Percentiles rank a stretch among this genome's conserved stretches.
phyloP scores from a whole-genome alignment of 2,113 vertebrate species.

The western clawed frog (Xenopus tropicalis) region UCB_Xtro_10.0 CM004448.2:100947001-100947500 shows the following conservation, averaged over 20 bases:
- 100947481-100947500: constrained; percentile 67
- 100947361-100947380: constrained; percentile 48
- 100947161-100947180: no score
- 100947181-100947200: no score
- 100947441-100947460: constrained; percentile 56
- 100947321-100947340: constrained; percentile 46
- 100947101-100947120: no score
- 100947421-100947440: constrained; percentile 54
- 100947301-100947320: constrained; percentile 59
- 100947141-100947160: no score
- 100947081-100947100: no score
- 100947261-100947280: constrained; percentile 52
- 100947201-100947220: constrained; percentile 37
- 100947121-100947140: no score
- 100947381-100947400: constrained; percentile 51
- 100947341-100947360: constrained; percentile 48
- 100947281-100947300: constrained; percentile 53
- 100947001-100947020: no score
- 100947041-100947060: no score
- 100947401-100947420: constrained; percentile 57
- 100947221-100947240: constrained; percentile 33
- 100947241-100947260: constrained; percentile 48
- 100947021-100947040: no score
- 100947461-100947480: constrained; percentile 65
- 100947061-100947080: no score